These are phyloP conservation scores for Acrocephalus scirpaceus DNA, from an alignment of 2,797 vertebrate species.

Conservation along the genomic window DNA sequence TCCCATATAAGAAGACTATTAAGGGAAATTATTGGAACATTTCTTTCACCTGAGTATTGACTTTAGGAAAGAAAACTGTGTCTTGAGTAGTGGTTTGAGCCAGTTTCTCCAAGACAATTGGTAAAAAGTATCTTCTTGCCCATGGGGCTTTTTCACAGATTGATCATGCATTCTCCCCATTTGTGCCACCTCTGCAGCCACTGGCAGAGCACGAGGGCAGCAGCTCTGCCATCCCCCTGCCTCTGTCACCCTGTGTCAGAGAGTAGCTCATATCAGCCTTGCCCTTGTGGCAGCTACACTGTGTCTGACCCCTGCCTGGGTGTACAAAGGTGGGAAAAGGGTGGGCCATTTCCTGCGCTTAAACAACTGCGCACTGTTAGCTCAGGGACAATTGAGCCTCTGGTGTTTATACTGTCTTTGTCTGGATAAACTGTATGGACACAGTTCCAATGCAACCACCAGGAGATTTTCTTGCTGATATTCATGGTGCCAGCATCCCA, in stretches of 20 bases:
- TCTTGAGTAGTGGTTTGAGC: background rate
- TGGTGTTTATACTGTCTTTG: constrained; percentile 67
- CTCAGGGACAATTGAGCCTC: constrained; percentile 59
- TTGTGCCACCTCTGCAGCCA: background rate
- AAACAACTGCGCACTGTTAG: constrained; percentile 59
- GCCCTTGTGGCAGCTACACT: background rate
- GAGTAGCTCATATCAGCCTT: background rate
- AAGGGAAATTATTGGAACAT: background rate
- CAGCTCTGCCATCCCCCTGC: background rate
- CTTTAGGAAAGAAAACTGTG: background rate
- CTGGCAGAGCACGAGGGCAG: background rate
- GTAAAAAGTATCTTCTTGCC: background rate
- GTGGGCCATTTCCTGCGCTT: constrained; percentile 58
- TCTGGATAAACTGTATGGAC: constrained; percentile 49
- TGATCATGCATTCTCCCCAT: fast-evolving
- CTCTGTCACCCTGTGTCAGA: background rate
- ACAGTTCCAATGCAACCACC: background rate
- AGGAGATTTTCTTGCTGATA: constrained; percentile 46
- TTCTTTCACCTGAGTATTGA: background rate
- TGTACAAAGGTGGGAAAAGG: constrained; percentile 73
- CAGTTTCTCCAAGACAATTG: background rate
- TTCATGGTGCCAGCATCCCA: background rate
- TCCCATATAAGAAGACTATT: background rate
- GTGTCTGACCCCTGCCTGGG: constrained; percentile 51
- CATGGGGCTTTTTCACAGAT: background rate